A percentile compares a stretch with the other conserved stretches of the same genome.
phyloP scores from a whole-genome alignment of 2,113 vertebrate genomes.

The Raja brachyura region DNA sequence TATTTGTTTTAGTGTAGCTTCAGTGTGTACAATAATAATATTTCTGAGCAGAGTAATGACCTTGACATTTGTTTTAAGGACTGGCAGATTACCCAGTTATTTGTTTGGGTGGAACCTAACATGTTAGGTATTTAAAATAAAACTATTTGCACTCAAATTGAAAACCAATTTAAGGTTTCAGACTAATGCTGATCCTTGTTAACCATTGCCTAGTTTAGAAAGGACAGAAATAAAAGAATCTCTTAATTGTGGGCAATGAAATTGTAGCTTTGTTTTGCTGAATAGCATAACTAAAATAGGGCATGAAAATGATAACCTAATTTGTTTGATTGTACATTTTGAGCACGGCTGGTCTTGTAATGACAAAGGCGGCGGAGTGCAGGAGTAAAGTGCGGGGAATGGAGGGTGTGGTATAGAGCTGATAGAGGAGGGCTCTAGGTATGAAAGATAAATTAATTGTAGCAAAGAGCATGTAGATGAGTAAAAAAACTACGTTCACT shows the following conservation, averaged over 20 bases:
- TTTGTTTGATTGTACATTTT: background rate
- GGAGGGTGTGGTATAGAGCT: background rate
- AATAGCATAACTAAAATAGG: background rate
- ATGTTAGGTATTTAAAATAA: conserved; percentile 25
- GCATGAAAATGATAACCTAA: background rate
- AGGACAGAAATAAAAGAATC: background rate
- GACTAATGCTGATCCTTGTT: background rate
- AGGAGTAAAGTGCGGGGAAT: background rate
- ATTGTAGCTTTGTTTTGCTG: background rate
- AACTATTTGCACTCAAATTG: too few species aligned
- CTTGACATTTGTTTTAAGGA: conserved; percentile 43
- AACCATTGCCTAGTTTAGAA: background rate
- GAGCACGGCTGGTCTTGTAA: background rate
- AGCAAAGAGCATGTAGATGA: background rate
- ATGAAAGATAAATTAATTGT: too few species aligned
- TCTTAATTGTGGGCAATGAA: background rate
- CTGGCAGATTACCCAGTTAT: conserved; percentile 39
- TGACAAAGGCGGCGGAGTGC: background rate
- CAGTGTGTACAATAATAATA: background rate
- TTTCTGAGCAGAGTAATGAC: conserved; percentile 20
- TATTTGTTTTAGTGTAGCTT: background rate
- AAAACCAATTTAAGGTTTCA: background rate
- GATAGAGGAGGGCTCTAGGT: background rate
- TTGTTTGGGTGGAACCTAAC: background rate
- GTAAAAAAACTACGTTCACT: background rate